Evolutionary conservation across 2,888 invertebrate species (phyloP), one percentile per base, ranked within the genome.

Genomic region (Lepidonotus clava): DNA sequence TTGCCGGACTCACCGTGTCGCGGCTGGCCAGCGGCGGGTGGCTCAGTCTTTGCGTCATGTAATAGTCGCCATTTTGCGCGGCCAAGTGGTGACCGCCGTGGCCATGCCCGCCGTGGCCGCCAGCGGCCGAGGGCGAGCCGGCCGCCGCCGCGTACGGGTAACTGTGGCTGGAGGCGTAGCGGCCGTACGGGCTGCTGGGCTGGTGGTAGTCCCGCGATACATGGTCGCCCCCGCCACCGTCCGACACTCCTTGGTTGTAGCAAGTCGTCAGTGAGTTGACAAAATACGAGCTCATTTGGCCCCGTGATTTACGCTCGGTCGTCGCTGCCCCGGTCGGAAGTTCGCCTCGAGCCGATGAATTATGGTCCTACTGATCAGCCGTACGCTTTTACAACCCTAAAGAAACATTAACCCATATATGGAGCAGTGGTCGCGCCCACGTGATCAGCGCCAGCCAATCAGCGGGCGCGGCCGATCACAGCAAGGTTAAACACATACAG

Each of bases 401-500:
- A 88, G 88, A 88, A 88, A 88, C 88, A 87, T 88, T 88, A 87
- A 87, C 84, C 88, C 88, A 88, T 88, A 88, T 88, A 88, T 87
- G 88, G 88, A 51, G 87, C 61, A 71, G 36, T 76, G 77, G 61
- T 38, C 76, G 84, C 32, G 40, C 40, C 85, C 88, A 88, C 86
- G 88, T 88, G 88, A 86, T 61, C 32, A 41, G 40, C 71, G 24
- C 34, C 6, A 53, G 84, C 88, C 87, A 88, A 88, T 87, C 83
- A 86, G 66, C 36, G 84, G 28, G 46, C 86, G 46, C 86, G 40
- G 24, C 53, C 21, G 51, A 38, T 56, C 80, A 41, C 6, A n/a
- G 32, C 34, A 86, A 51, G 77, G 86, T 86, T 77, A 76, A 77
- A 51, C 36, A 77, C 77, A 80, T 71, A 71, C 71, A 71, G 71